A percentile compares a stretch with the other conserved stretches of the same genome.
These are phyloP conservation scores for Penaeus chinensis DNA, from an alignment of 1,140 invertebrate species.

Conservation along the genomic window DNA sequence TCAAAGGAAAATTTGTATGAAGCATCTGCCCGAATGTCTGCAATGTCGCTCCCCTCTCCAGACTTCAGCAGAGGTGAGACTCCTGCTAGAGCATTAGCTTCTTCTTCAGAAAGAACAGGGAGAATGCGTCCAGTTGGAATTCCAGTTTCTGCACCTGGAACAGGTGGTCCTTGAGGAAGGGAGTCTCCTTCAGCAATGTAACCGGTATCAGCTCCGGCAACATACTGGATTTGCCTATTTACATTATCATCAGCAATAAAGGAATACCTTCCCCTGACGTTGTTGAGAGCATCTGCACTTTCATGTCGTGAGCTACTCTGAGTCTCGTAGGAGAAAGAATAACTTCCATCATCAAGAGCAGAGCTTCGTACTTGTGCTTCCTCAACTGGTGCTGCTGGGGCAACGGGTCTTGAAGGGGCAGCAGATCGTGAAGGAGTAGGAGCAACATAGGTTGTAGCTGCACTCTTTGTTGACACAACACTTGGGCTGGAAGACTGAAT, in stretches of 20 bases:
- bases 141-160: slow-evolving; percentile 3
- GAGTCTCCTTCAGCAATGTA: slow-evolving; percentile 37
- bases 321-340: not conserved
- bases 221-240: slow-evolving; percentile 16
- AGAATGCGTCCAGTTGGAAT: slow-evolving; percentile 2
- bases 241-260: not conserved
- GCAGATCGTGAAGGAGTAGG: not conserved
- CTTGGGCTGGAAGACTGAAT: not conserved
- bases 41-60: too few relatives aligned
- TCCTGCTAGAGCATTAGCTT: not conserved
- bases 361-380: not conserved
- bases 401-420: not conserved
- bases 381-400: not conserved
- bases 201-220: slow-evolving; percentile 34
- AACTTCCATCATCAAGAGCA: not conserved
- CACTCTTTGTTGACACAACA: not conserved
- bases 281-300: not conserved
- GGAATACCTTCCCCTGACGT: not conserved
- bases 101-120: not conserved
- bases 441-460: not conserved
- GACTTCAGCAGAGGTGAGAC: not conserved
- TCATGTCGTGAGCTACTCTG: not conserved
- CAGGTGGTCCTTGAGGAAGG: slow-evolving; percentile 21
- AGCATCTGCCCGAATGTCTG: too few relatives aligned
- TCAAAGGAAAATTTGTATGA: too few relatives aligned